phyloP scores from a whole-genome alignment of 1,140 invertebrate species.

The Heliconius hermathena region DNA sequence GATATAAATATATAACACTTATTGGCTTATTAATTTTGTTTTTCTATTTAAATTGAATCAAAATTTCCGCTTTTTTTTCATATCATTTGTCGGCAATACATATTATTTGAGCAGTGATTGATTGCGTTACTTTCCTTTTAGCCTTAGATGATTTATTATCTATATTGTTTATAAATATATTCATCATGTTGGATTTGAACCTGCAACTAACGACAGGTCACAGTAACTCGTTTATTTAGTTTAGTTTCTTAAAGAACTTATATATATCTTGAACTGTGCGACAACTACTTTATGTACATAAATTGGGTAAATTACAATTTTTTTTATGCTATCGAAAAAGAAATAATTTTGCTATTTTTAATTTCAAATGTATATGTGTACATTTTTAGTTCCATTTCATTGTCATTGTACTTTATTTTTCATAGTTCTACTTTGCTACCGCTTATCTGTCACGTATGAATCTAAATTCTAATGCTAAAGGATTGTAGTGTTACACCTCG shows the following conservation, averaged over 20 bases:
- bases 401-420: not conserved
- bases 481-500: not conserved
- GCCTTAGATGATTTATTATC: not conserved
- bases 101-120: constrained; percentile 39
- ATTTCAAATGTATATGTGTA: not conserved
- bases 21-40: constrained; percentile 59
- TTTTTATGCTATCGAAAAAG: too few species aligned
- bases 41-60: constrained; percentile 41
- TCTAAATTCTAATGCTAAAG: constrained; percentile 8
- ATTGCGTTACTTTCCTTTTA: constrained; percentile 21
- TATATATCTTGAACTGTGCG: too few species aligned
- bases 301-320: too few species aligned
- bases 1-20: constrained; percentile 51
- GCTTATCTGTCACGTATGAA: not conserved
- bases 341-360: too few species aligned
- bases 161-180: not conserved
- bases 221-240: too few species aligned
- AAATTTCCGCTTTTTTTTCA: constrained; percentile 58
- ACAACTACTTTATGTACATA: too few species aligned
- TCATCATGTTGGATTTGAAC: too few species aligned
- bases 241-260: too few species aligned
- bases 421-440: not conserved
- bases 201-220: too few species aligned
- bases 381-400: not conserved
- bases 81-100: constrained; percentile 59